Base-by-base conservation (phyloP, 2,797 vertebrate species). In the Nyctalus aviator region DNA sequence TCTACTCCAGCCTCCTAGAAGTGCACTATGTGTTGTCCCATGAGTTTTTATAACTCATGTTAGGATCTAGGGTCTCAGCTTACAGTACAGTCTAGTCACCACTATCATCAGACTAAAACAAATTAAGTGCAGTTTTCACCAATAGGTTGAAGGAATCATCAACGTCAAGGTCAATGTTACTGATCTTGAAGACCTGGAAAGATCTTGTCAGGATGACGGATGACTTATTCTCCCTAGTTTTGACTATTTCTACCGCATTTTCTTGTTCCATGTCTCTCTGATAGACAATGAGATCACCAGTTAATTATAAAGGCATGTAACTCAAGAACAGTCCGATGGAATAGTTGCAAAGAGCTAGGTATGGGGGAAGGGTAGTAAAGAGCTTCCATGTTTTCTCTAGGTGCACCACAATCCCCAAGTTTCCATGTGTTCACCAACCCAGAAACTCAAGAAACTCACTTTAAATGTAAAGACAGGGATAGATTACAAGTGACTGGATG, bases 181-280 rank as follows among this genome's bases (percentile, higher is more conserved):
- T 97, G 99, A 99, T 4, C 98, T 97, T 0, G 98, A 98, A 84
- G 98, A 98, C 77, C 83, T 95, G 32, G 98, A 98, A 76, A 97
- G 96, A 97, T 71, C 99, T 99, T 27, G 98, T 99, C 97, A 99
- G 95, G 32, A 99, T 97, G 97, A 99, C 95, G 50, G 98, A 99
- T 1, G 99, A 99, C 94, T 99, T 99, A 46, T 99, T 99, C 96
- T 98, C 99, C 30, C 97, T 95, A 0, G 99, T 99, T 97, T 98
- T 99, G 93, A 99, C 98, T 94, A 98, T 99, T 95, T 98, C 98
- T n/a, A 98, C 99, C 1, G 98, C 97, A 96, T 99, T 99, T 95
- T 99, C 99, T 98, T 99, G 98, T 96, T 99, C 99, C 87, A 94
- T 95, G 91, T 99, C 99, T 96, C 99, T 99, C 99, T 99, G 99